A percentile compares a stretch with the other conserved stretches of the same genome.
Evolutionary conservation across 2,888 invertebrate genomes (phyloP).

Genomic region (Celastrina argiolus): DNA sequence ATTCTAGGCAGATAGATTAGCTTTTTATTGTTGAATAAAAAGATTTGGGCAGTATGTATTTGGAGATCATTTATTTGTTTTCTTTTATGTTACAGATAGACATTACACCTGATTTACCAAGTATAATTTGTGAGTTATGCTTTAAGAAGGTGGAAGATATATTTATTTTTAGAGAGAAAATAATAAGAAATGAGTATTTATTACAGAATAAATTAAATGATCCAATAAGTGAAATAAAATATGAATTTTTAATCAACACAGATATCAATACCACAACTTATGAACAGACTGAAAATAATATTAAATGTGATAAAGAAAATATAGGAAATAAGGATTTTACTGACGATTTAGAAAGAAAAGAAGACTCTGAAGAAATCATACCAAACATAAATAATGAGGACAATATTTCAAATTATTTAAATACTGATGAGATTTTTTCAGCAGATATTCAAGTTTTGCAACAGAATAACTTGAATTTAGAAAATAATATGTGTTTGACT

Average conservation of each 20-base stretch:
- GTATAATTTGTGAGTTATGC: constrained; percentile 45
- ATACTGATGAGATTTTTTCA: constrained; percentile 15
- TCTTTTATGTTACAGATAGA: constrained; percentile 43
- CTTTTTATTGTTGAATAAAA: too few species aligned
- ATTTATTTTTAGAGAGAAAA: constrained; percentile 38
- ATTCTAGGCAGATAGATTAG: too few species aligned
- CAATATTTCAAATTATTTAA: constrained; percentile 20
- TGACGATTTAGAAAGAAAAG: neutral
- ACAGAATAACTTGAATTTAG: constrained; percentile 19
- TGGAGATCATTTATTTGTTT: neutral
- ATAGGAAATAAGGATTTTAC: neutral
- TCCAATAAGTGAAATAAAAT: constrained; percentile 10
- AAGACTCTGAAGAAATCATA: neutral
- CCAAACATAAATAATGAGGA: neutral
- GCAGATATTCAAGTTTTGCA: neutral
- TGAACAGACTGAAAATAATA: neutral
- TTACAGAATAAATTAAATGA: constrained; percentile 35
- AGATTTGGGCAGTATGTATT: too few species aligned
- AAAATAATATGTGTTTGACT: constrained; percentile 24
- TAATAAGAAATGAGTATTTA: constrained; percentile 44
- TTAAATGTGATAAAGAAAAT: neutral
- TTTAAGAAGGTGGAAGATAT: constrained; percentile 42
- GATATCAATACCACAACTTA: neutral
- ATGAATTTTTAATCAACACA: neutral
- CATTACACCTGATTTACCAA: constrained; percentile 41